Evolutionary conservation across 1,140 invertebrate species (phyloP).

Genomic region (Macrosteles quadrilineatus): DNA sequence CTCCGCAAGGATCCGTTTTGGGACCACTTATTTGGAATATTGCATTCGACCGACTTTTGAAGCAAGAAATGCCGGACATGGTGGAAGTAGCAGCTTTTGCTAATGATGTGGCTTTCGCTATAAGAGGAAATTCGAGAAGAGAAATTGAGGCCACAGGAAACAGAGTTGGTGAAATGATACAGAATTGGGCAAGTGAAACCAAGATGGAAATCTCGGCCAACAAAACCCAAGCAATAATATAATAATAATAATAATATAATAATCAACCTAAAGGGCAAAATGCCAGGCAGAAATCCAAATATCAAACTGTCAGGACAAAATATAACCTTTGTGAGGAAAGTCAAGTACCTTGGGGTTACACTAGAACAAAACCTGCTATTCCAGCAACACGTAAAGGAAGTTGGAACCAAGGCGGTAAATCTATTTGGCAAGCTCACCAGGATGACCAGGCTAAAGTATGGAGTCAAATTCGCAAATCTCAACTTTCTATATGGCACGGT

Average conservation of each 20-base stretch:
- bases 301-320: not conserved
- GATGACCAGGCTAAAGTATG: not conserved
- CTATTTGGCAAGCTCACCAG: not conserved
- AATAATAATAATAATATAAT: not conserved
- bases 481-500: not conserved
- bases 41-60: not conserved
- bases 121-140: too few species aligned
- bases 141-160: not conserved
- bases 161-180: not conserved
- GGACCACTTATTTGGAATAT: not conserved
- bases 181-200: not conserved
- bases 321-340: not conserved
- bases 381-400: not conserved
- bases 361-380: not conserved
- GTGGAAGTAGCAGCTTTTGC: not conserved
- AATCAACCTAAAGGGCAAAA: not conserved
- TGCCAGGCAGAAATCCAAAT: not conserved
- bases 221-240: not conserved
- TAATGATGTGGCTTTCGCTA: not conserved
- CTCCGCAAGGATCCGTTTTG: not conserved
- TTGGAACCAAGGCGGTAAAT: not conserved
- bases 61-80: not conserved
- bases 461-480: not conserved
- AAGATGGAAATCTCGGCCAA: not conserved
- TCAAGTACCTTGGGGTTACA: not conserved